Percentiles rank a stretch among this genome's conserved stretches.
These are phyloP conservation scores for Eupithecia subfuscata DNA, from an alignment of 2,888 invertebrate genomes.

Conservation along the genomic window DNA sequence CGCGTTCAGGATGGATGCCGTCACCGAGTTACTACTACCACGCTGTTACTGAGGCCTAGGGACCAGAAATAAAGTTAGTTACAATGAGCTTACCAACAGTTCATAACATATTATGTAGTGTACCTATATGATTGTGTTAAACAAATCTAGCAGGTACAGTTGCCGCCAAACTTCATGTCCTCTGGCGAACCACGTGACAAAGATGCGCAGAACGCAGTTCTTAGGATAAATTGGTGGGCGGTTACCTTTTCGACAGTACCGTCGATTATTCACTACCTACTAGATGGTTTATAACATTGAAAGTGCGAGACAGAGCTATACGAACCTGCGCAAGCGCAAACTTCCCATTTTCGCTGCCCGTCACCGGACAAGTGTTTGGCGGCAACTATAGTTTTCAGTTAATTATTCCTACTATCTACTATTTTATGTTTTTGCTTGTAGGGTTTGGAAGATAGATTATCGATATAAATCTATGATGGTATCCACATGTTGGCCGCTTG, in stretches of 20 bases:
- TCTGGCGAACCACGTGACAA: no score
- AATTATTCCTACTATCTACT: not conserved
- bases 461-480: not conserved
- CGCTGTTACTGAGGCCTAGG: constrained; percentile 65
- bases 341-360: no score
- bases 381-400: not conserved
- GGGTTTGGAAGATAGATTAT: no score
- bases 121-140: not conserved
- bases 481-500: not conserved
- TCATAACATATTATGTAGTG: not conserved
- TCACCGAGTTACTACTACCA: constrained; percentile 70
- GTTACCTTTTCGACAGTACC: no score
- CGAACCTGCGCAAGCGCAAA: no score
- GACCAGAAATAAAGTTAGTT: constrained; percentile 46
- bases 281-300: no score
- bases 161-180: no score
- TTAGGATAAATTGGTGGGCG: no score
- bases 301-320: no score
- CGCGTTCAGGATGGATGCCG: constrained; percentile 70
- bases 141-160: not conserved
- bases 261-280: no score
- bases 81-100: constrained; percentile 14
- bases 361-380: no score
- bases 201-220: no score
- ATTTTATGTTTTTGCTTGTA: not conserved